A percentile compares a stretch with the other conserved stretches of the same genome.
Evolutionary conservation across 2,888 invertebrate species (phyloP).

Genomic region (Tenthredo amoena): DNA sequence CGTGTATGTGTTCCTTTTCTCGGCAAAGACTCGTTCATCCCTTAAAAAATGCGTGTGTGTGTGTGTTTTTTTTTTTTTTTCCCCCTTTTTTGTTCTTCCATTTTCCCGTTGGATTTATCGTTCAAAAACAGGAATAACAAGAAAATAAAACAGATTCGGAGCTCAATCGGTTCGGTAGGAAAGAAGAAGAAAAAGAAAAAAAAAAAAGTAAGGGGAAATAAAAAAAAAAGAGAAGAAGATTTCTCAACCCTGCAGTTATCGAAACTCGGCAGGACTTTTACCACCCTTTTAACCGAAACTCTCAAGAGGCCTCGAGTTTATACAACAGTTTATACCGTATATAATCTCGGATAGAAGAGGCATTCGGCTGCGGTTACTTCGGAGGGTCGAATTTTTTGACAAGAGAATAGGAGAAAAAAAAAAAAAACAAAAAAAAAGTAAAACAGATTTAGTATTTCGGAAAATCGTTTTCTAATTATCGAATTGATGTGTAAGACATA

Average conservation of each 20-base stretch:
- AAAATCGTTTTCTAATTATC: neutral
- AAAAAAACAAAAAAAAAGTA: neutral
- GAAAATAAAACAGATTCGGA: neutral
- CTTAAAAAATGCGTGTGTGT: neutral
- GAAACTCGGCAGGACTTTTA: neutral
- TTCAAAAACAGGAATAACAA: neutral
- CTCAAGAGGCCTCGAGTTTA: neutral
- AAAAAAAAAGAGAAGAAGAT: neutral
- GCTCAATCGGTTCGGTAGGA: too few relatives aligned
- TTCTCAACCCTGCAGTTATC: neutral
- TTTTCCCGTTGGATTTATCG: neutral
- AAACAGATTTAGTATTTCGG: neutral
- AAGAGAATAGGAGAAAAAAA: neutral
- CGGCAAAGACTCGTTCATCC: neutral
- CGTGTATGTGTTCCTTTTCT: neutral
- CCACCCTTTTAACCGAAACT: neutral
- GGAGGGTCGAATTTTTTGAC: neutral
- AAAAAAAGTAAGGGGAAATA: neutral
- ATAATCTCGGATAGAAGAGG: neutral
- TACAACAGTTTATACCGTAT: neutral
- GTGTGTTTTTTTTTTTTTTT: neutral
- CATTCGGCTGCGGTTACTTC: neutral
- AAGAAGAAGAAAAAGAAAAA: neutral
- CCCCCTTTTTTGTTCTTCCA: neutral
- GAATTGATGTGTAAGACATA: too few relatives aligned